Base-by-base conservation (phyloP, 2,113 vertebrate species). In the Salminus brasiliensis region DNA sequence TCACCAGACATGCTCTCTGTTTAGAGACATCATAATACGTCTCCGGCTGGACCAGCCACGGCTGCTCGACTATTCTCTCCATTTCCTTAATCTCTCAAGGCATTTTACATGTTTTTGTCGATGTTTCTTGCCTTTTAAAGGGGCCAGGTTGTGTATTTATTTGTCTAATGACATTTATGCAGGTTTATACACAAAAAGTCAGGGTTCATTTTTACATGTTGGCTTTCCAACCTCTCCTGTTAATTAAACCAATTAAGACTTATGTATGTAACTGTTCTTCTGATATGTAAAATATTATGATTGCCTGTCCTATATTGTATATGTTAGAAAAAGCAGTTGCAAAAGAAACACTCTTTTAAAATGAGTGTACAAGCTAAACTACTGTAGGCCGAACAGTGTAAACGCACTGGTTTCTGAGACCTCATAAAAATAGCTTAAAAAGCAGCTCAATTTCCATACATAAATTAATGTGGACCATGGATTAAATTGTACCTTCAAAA, bases 21-120 rank as follows among this genome's bases (percentile, higher is more conserved):
- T 93, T 93, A 90, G 91, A 91, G 89, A 91, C 91, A 91, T 91
- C 88, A 91, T 92, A 92, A 93, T 92, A 87, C 72, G 63, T 55
- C 45, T 55, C 43, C 23, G 60, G 66, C 49, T 73, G 68, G 32
- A 68, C 45, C 15, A 21, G 15, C 5, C 21, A 8, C 34, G 36
- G 47, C 15, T 39, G 18, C 43, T 39, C 41, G 39, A 4, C 2
- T 30, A 21, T 49, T 49, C 41, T 4, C 57, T 70, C 49, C 9
- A 16, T 66, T 57, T 27, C 12, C 25, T 62, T 89, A 76, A 84
- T 74, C 80, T 81, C 76, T 84, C 85, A 78, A 83, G 85, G 83
- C 88, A 88, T 86, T 84, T 82, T 89, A 85, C 85, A 86, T n/a
- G 0, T 52, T 18, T 71, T 21, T 30, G 25, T 39, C 27, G 13